phyloP scores from a whole-genome alignment of 2,888 invertebrate species.

The Epirrhoe alternata region DNA sequence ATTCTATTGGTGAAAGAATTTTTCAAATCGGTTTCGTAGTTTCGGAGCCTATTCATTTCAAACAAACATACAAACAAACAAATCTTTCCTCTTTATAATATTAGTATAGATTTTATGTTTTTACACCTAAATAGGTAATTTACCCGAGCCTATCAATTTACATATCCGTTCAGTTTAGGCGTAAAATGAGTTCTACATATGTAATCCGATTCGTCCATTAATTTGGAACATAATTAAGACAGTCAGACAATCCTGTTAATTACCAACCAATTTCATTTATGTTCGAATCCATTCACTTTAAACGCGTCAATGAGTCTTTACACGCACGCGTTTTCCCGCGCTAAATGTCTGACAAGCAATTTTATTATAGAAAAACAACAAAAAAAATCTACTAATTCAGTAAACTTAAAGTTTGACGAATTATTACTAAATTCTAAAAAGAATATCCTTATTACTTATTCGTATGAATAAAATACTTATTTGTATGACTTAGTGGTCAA shows the following conservation, averaged over 20 bases:
- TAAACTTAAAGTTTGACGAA: no score
- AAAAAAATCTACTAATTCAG: no score
- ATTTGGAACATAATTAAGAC: constrained; percentile 25
- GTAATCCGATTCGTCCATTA: constrained; percentile 19
- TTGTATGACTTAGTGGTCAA: no score
- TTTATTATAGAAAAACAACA: neutral
- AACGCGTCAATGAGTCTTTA: constrained; percentile 3
- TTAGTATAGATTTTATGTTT: no score
- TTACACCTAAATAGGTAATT: neutral
- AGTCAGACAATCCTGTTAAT: constrained; percentile 27
- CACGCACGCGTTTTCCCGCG: neutral
- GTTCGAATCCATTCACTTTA: constrained; percentile 33
- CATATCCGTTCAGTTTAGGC: neutral
- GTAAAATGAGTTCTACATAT: constrained; percentile 4
- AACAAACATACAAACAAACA: no score
- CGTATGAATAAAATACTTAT: no score
- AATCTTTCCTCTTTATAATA: no score
- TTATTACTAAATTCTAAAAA: no score
- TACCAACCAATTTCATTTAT: constrained; percentile 31
- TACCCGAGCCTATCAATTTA: neutral
- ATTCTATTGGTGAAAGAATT: no score
- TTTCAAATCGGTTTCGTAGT: no score
- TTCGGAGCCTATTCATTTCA: no score
- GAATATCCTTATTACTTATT: no score
- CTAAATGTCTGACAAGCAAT: neutral